Base-by-base conservation (phyloP, 2,797 vertebrate species). In the Odontamblyopus lacepedii region DNA sequence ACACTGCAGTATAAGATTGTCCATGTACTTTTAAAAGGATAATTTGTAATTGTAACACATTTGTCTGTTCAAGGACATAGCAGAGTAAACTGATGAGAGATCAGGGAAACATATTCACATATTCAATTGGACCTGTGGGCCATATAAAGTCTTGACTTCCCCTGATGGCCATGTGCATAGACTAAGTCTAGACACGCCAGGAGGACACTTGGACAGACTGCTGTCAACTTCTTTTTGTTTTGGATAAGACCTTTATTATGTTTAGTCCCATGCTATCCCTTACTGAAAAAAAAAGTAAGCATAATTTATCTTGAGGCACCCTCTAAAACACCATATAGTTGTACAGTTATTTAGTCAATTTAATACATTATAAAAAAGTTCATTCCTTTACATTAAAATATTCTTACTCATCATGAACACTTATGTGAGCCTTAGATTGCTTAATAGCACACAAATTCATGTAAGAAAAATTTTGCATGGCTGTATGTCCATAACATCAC, bases 31-130 rank as follows among this genome's bases (percentile, higher is more conserved):
- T 44, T 41, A 41, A 65, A 48, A 27, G 12, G 41, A 48, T 50
- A 2, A 50, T 67, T 67, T 67, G 27, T n/a, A 53, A 65, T 67
- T 32, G 7, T 30, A 53, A 67, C 65, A 66, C 76, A 83, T 78
- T 81, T 53, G 75, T 67, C 64, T 62, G 63, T 18, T 82, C 76
- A 83, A 77, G 78, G 76, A 71, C 75, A 79, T 0, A 0, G 27
- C 19, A 65, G 77, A 75, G 57, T 70, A 13, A 62, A 78, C 70
- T 27, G 62, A 79, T 57, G 38, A 73, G 32, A 74, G 60, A 23
- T 13, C 32, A 59, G 57, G 44, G 72, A 73, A 74, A 79, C 59
- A 44, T 38, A 65, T 71, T 57, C 63, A 72, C 78, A n/a, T n/a
- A n/a, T n/a, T 73, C 74, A 64, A 64, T 77, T 59, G 71, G 72